Base-by-base conservation (phyloP, 2,888 invertebrate genomes). In the Celastrina argiolus region DNA sequence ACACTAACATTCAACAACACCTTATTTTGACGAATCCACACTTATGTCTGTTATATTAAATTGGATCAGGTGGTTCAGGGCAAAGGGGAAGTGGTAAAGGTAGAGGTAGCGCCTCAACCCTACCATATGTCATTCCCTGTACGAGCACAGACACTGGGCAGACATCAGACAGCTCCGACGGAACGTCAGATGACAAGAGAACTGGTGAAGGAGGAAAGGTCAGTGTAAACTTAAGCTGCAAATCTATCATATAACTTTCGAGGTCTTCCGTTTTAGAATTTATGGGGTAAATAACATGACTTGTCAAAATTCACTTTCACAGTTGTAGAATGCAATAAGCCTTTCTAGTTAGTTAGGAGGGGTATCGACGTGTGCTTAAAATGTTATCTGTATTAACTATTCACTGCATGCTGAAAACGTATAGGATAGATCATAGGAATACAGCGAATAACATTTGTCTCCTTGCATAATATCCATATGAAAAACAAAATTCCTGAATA, bases 91-190 rank as follows among this genome's bases (percentile, higher is more conserved):
- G 88, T 67, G 89, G 91, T 56, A 92, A 92, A 66, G 91, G 91
- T 1, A 82, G 92, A 1, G 86, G 89, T 45, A 79, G 80, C 36
- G 81, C 81, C 1, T 78, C 89, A 0, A 91, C 91, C 6, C 75
- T 92, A 70, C 92, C 92, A 1, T 92, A 92, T 75, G 88, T 92
- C 31, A 87, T 92, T 41, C 91, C 91, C 1, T 90, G 90, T 73
- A 88, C 88, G 12, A 84, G 81, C 70, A 78, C 79, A 12, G 90
- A 89, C 74, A 75, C 85, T 0, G 90, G 90, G 0, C 90, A 89
- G 71, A 85, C 87, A 3, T 88, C 88, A 2, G 89, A 90, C 73
- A 88, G 88, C 74, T 89, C 90, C 2, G 89, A 91, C 67, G 89
- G 89, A 59, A 83, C 78, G 69, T 77, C 76, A 16, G 90, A 90